A percentile compares a stretch with the other conserved stretches of the same genome.
Evolutionary conservation across 2,113 vertebrate genomes (phyloP).

Genomic region (Lanius ludovicianus): DNA sequence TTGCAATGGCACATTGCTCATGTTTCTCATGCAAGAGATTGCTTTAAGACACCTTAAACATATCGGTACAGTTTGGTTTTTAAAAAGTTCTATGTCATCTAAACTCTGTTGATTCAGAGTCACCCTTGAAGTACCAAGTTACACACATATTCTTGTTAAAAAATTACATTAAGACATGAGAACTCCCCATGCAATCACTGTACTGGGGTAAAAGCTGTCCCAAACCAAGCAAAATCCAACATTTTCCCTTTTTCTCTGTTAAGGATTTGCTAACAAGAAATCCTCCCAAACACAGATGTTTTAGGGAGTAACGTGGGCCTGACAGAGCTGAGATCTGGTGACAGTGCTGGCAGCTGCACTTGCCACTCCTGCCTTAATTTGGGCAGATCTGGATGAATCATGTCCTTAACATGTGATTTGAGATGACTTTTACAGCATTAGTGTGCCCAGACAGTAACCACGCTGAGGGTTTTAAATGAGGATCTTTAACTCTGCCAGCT

Average conservation of each 20-base stretch:
- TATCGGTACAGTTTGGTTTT: neutral
- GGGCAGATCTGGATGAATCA: conserved; percentile 45
- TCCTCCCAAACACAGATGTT: conserved; percentile 49
- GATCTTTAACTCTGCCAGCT: neutral
- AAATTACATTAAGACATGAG: neutral
- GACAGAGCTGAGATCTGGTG: conserved; percentile 31
- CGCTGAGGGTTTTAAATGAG: neutral
- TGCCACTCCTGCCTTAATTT: conserved; percentile 6
- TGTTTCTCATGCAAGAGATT: neutral
- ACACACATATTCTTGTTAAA: neutral
- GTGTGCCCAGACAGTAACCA: neutral
- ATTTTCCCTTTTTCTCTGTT: neutral
- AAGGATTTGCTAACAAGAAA: neutral
- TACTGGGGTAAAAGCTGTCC: neutral
- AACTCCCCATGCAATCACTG: accelerated
- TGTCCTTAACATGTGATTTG: neutral
- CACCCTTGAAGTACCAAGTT: neutral
- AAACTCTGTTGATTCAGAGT: neutral
- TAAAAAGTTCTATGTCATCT: neutral
- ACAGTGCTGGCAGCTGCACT: conserved; percentile 49
- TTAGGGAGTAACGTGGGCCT: conserved; percentile 47
- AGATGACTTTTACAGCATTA: neutral
- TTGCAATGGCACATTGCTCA: neutral
- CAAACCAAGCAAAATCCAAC: neutral
- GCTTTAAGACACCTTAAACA: neutral